phyloP scores from a whole-genome alignment of 1,140 invertebrate genomes.

The Bombus haemorrhoidalis region DNA sequence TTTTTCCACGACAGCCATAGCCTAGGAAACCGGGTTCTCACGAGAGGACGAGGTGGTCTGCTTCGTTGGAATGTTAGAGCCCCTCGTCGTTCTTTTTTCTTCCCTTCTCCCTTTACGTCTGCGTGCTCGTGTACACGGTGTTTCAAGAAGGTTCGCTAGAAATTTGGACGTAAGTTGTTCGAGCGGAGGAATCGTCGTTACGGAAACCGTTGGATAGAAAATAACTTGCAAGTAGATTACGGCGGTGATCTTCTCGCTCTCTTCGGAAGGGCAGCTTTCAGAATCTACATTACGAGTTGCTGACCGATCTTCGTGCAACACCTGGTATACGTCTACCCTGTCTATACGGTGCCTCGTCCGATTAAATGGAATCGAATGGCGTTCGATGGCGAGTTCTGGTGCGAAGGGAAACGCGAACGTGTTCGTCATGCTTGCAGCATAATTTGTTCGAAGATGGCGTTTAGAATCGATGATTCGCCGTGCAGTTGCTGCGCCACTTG shows the following conservation, averaged over 20 bases:
- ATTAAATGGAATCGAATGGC: constrained; percentile 18
- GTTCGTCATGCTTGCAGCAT: not conserved
- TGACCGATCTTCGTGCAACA: not conserved
- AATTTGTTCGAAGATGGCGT: not conserved
- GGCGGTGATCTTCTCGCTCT: not conserved
- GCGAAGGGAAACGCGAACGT: not conserved
- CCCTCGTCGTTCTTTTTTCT: not conserved
- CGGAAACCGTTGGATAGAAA: not conserved
- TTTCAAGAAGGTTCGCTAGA: not conserved
- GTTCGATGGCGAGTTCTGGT: not conserved
- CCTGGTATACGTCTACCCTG: not conserved
- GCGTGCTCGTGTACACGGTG: not conserved
- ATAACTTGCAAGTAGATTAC: fast-evolving
- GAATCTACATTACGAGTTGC: not conserved
- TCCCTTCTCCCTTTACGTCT: not conserved
- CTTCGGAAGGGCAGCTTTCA: not conserved
- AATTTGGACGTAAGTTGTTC: too few relatives aligned
- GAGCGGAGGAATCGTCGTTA: fast-evolving
- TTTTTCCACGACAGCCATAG: not conserved
- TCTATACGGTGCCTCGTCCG: not conserved
- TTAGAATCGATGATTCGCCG: constrained; percentile 7
- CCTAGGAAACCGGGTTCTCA: constrained; percentile 33
- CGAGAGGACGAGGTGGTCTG: constrained; percentile 26
- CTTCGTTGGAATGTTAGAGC: constrained; percentile 8
- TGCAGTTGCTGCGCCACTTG: not conserved